Conservation (phyloP, 2,113 vertebrate species). For the Rynchops niger region DNA sequence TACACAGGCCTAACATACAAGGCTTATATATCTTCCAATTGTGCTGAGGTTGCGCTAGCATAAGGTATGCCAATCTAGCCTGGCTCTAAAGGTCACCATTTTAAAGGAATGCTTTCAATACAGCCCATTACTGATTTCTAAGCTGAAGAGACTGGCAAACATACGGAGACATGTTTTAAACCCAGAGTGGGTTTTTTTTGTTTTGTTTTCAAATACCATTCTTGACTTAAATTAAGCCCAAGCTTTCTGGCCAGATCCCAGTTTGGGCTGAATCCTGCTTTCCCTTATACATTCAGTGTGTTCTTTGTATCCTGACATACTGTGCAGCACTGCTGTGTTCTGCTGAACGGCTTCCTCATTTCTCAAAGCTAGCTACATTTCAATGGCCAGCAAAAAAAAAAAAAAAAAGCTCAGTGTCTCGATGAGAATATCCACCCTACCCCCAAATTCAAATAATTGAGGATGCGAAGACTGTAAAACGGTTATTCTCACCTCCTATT, state of each 20-base stretch:
- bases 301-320: neutral
- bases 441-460: neutral
- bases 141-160: neutral
- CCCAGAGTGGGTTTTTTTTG: accelerated
- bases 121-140: neutral
- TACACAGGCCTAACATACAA: neutral
- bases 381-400: neutral
- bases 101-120: neutral
- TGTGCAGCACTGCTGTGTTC: neutral
- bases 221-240: neutral
- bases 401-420: neutral
- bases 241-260: neutral
- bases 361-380: neutral
- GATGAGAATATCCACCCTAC: neutral
- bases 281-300: neutral
- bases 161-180: neutral
- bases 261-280: neutral
- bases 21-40: neutral
- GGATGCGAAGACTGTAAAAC: neutral
- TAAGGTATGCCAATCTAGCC: neutral
- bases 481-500: neutral
- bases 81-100: neutral
- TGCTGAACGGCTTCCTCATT: neutral
- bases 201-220: neutral
- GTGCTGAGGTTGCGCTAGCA: neutral